Conservation (phyloP, 2,113 vertebrate species). For the Stigmatopora argus region DNA sequence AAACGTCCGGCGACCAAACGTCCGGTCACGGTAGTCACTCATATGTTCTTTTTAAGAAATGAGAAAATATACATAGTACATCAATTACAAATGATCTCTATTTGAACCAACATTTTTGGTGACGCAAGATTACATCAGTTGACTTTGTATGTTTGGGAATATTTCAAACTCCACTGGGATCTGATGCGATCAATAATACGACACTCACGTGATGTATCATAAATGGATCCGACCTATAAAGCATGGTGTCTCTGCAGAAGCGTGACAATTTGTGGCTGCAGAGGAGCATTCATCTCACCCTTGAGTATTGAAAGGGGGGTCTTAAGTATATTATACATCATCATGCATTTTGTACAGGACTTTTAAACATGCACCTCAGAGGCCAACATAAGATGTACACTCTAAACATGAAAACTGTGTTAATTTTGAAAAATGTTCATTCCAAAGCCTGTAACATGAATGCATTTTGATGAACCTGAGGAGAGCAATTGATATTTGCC, state of each 20-base stretch:
- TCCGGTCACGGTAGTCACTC: too few species aligned
- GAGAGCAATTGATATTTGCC: not conserved
- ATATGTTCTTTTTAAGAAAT: not conserved
- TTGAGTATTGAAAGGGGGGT: not conserved
- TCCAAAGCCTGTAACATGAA: not conserved
- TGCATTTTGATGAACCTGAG: not conserved
- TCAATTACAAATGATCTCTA: not conserved
- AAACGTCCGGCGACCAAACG: too few species aligned
- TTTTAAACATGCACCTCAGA: not conserved
- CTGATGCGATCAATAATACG: not conserved
- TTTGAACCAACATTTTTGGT: not conserved
- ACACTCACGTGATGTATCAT: not conserved
- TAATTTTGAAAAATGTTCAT: not conserved
- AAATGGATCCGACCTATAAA: slow-evolving; percentile 3
- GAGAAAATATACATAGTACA: not conserved
- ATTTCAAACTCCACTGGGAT: not conserved
- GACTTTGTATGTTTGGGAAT: not conserved
- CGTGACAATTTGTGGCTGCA: slow-evolving; percentile 3
- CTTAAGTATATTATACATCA: not conserved
- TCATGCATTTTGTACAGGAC: not conserved
- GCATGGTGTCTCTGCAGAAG: slow-evolving; percentile 1
- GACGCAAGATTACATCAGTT: not conserved
- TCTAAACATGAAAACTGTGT: not conserved
- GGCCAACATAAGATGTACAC: not conserved
- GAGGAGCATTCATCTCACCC: not conserved